Evolutionary conservation across 2,888 invertebrate genomes (phyloP).

Genomic region (Lepas anatifera): DNA sequence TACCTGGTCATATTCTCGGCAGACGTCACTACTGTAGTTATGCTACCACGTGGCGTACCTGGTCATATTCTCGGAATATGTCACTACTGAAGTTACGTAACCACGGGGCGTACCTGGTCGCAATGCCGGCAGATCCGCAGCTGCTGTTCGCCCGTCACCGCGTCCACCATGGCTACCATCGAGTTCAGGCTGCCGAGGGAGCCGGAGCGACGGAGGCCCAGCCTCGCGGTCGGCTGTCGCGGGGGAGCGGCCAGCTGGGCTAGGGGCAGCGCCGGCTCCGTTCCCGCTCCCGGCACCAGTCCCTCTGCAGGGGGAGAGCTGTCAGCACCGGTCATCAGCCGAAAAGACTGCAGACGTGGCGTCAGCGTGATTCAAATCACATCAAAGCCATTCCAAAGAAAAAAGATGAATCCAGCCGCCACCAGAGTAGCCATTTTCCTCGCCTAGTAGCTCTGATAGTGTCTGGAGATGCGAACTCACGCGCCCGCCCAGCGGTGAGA

Average conservation of each 20-base stretch:
- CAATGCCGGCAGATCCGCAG: conserved; percentile 64
- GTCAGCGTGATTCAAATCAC: too few species aligned
- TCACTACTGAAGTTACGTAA: too few species aligned
- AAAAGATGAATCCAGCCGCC: too few species aligned
- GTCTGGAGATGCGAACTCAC: conserved; percentile 22
- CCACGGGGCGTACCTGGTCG: conserved; percentile 30
- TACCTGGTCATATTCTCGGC: too few species aligned
- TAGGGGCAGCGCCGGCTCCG: background rate
- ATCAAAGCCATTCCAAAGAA: too few species aligned
- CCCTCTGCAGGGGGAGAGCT: background rate
- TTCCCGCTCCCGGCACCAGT: background rate
- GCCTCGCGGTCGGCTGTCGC: conserved; percentile 13
- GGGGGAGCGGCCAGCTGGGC: background rate
- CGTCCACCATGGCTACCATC: conserved; percentile 32
- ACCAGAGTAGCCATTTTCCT: too few species aligned
- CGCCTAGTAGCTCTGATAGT: too few species aligned
- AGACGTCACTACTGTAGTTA: too few species aligned
- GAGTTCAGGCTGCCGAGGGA: conserved; percentile 44
- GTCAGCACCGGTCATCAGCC: background rate
- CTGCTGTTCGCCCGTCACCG: conserved; percentile 31
- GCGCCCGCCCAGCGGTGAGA: conserved; percentile 18
- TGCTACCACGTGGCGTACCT: too few species aligned
- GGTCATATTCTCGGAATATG: too few species aligned
- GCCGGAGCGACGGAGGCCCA: conserved; percentile 31
- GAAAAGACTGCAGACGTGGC: conserved; percentile 40